phyloP scores from a whole-genome alignment of 2,113 vertebrate genomes.

The Cichladusa arquata region DNA sequence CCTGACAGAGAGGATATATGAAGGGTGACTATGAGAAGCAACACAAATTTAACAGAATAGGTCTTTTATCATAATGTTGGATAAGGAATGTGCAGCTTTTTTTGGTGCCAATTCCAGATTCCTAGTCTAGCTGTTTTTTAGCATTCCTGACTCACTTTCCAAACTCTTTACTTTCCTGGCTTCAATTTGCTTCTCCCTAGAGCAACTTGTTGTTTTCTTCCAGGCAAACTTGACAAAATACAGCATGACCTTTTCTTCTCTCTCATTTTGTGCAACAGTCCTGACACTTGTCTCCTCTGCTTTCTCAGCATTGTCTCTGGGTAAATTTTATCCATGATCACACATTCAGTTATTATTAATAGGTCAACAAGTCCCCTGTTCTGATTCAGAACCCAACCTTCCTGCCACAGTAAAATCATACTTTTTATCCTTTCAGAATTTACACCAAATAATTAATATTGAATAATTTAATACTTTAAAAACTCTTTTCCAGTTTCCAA shows the following conservation, averaged over 20 bases:
- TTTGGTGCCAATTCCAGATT: background rate
- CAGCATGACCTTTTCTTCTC: background rate
- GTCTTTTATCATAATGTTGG: background rate
- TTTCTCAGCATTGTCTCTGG: background rate
- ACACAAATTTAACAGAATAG: background rate
- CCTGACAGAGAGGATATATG: background rate
- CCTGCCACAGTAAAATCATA: background rate
- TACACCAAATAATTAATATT: background rate
- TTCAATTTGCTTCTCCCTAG: background rate
- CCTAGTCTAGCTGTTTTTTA: background rate
- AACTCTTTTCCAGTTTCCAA: background rate
- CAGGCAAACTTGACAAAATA: conserved; percentile 1
- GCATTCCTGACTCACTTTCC: background rate
- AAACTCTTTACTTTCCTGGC: background rate
- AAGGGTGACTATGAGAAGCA: background rate
- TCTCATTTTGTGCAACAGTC: background rate
- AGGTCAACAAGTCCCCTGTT: background rate
- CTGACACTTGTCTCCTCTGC: background rate
- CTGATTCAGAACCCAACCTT: background rate
- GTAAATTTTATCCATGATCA: conserved; percentile 10
- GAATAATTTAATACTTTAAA: background rate
- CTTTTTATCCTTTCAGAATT: background rate
- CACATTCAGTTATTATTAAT: background rate
- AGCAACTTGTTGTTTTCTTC: background rate
- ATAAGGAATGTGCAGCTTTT: background rate